phyloP scores from a whole-genome alignment of 2,888 invertebrate species.

The Clepsis dumicolana region DNA sequence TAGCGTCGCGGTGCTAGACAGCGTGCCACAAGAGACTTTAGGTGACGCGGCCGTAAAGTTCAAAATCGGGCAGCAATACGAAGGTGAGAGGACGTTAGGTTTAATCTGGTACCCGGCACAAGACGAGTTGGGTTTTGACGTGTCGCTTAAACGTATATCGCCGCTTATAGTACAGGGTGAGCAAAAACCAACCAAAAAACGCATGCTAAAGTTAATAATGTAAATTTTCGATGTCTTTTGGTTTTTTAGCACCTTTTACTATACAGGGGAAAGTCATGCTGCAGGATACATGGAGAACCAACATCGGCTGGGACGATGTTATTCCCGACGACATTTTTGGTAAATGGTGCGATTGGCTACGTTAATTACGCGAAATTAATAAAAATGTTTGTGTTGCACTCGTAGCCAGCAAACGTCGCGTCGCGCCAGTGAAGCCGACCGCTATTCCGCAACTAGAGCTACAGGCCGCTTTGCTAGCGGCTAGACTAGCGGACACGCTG shows the following conservation, averaged over 20 bases:
- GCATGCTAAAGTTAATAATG: constrained; percentile 48
- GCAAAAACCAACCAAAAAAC: constrained; percentile 47
- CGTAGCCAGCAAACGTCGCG: background rate
- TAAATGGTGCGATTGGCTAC: background rate
- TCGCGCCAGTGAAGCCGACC: background rate
- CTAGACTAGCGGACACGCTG: background rate
- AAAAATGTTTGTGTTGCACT: background rate
- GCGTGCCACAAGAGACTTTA: constrained; percentile 47
- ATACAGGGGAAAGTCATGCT: constrained; percentile 12
- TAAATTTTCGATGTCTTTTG: constrained; percentile 48
- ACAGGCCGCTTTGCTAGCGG: constrained; percentile 1
- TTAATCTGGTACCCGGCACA: constrained; percentile 48
- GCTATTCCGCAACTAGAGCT: background rate
- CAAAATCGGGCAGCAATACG: constrained; percentile 44
- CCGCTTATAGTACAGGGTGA: constrained; percentile 40
- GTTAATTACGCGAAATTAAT: background rate
- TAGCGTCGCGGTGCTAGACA: constrained; percentile 41
- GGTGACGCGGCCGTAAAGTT: constrained; percentile 45
- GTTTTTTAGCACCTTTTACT: constrained; percentile 48
- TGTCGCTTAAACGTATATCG: constrained; percentile 46
- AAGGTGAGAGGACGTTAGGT: constrained; percentile 48
- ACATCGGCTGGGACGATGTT: background rate
- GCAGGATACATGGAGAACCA: background rate
- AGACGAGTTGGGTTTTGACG: constrained; percentile 47
- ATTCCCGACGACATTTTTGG: background rate